Percentiles rank a stretch among this genome's conserved stretches.
These are phyloP conservation scores for Sinodicranocentrus sp. DNA, from an alignment of 2,888 invertebrate genomes.

Conservation along the genomic window DNA sequence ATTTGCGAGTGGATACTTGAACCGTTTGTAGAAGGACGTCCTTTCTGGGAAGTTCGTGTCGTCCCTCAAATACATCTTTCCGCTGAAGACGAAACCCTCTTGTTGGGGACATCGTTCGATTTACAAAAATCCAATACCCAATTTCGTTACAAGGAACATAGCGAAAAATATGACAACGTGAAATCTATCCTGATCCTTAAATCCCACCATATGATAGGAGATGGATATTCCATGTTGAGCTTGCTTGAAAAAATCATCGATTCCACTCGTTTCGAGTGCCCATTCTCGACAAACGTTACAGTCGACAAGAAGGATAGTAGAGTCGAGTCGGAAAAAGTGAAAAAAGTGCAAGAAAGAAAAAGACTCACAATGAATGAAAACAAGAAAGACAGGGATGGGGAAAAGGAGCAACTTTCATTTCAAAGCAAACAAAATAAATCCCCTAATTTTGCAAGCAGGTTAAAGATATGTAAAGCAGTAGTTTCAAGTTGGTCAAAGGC, in stretches of 20 bases:
- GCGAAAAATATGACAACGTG: conserved; percentile 3
- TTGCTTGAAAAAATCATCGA: conserved; percentile 37
- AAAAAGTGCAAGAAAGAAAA: not conserved
- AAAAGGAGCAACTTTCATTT: conserved; percentile 16
- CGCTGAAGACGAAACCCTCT: not conserved
- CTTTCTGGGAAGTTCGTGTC: conserved; percentile 24
- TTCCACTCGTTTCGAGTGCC: not conserved
- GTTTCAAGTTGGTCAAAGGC: not conserved
- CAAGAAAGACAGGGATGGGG: not conserved
- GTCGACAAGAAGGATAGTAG: not conserved
- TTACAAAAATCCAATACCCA: too few species aligned
- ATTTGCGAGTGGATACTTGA: conserved; percentile 29
- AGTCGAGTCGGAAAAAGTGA: not conserved
- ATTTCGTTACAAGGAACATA: too few species aligned
- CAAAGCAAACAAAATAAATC: conserved; percentile 4
- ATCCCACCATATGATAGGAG: conserved; percentile 38
- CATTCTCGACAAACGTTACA: not conserved
- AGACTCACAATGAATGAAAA: not conserved
- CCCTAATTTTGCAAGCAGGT: not conserved
- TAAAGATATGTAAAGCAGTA: not conserved
- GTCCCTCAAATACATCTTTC: not conserved
- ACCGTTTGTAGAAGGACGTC: conserved; percentile 16
- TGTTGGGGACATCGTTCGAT: not conserved
- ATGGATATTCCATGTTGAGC: conserved; percentile 41
- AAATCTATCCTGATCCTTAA: conserved; percentile 37